A percentile compares a stretch with the other conserved stretches of the same genome.
Conservation (phyloP, 2,888 invertebrate species). For the Lacanobia wlatinum region DNA sequence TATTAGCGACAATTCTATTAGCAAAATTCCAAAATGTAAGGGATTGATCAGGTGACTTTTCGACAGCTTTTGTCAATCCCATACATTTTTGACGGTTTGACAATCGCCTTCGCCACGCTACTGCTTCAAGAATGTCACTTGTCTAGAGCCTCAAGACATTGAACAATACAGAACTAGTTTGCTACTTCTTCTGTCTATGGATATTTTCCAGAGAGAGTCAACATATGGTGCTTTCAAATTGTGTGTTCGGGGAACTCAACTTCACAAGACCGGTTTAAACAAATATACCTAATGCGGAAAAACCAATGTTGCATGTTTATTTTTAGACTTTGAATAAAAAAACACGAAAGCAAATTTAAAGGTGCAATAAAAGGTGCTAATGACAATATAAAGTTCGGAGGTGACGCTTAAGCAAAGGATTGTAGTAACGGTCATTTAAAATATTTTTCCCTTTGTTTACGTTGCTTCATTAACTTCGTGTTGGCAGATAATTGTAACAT, state of each 20-base stretch:
- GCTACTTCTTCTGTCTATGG: neutral
- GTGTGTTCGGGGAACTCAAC: neutral
- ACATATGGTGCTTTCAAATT: neutral
- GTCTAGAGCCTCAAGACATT: too few species aligned
- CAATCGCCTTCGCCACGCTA: too few species aligned
- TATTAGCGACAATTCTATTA: too few species aligned
- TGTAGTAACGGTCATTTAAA: neutral
- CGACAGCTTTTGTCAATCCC: too few species aligned
- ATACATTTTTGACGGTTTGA: too few species aligned
- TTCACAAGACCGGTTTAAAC: neutral
- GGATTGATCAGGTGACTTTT: too few species aligned
- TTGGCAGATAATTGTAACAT: neutral
- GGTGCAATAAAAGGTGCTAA: neutral
- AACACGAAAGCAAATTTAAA: neutral
- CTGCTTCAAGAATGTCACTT: too few species aligned
- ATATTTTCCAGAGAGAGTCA: neutral
- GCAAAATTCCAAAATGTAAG: too few species aligned
- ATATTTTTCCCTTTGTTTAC: neutral
- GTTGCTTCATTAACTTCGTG: neutral
- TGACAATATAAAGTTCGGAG: conserved; percentile 6
- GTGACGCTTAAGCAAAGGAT: neutral
- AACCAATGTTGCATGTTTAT: neutral
- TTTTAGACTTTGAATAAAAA: neutral
- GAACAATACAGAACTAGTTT: neutral
- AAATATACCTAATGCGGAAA: neutral